These are phyloP conservation scores for Halcyon badia DNA, from an alignment of 2,797 vertebrate species.

Conservation along the genomic window DNA sequence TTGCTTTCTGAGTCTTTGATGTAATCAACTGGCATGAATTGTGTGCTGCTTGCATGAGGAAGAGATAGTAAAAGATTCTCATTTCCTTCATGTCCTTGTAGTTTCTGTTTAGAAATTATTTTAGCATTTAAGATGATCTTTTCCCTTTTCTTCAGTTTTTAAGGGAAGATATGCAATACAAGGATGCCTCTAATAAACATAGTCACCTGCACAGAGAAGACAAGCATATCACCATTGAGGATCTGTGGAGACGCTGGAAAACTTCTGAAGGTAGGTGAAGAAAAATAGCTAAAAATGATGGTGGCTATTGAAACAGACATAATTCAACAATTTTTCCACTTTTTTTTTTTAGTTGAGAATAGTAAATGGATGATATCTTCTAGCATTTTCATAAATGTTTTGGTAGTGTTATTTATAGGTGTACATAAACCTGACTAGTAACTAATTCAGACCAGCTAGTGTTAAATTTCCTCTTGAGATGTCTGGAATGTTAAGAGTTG, in stretches of 20 bases:
- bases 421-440: background rate
- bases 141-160: constrained; percentile 86
- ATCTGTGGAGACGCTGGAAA: constrained; percentile 97
- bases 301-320: background rate
- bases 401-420: background rate
- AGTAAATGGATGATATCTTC: background rate
- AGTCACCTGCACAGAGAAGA: constrained; percentile 96
- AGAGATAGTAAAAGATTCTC: background rate
- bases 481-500: background rate
- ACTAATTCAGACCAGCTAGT: background rate
- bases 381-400: background rate
- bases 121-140: constrained; percentile 6
- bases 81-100: background rate
- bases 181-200: constrained; percentile 92
- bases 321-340: background rate
- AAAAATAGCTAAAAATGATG: background rate
- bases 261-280: constrained; percentile 89
- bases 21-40: background rate
- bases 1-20: background rate
- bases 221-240: constrained; percentile 97
- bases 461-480: background rate
- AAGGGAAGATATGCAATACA: constrained; percentile 97
- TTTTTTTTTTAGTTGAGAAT: background rate
- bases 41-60: background rate
- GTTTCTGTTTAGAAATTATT: background rate